These are phyloP conservation scores for Cynopterus brachyotis DNA, from an alignment of 2,113 vertebrate genomes.

Conservation along the genomic window DNA sequence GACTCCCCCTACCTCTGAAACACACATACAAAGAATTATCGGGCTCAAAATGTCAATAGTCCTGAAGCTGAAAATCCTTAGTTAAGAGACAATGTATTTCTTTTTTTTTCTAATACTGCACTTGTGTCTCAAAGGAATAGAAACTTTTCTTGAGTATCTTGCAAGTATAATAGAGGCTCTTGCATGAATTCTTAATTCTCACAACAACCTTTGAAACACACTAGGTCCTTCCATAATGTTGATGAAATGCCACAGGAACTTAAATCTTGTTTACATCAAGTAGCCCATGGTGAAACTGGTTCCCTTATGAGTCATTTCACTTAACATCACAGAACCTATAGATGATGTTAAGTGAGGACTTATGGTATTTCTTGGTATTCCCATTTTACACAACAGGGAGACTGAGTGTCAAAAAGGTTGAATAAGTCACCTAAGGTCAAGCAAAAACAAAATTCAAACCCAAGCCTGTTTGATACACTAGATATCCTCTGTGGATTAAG, in stretches of 20 bases:
- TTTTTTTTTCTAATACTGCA: background rate
- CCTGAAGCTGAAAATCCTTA: background rate
- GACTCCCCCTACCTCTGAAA: rapidly evolving
- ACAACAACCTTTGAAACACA: background rate
- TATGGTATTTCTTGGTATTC: background rate
- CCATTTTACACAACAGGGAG: background rate
- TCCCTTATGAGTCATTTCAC: background rate
- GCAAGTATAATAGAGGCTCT: background rate
- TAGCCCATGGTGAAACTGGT: background rate
- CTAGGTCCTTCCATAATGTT: background rate
- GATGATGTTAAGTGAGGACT: background rate
- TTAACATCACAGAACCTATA: background rate
- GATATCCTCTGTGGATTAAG: background rate
- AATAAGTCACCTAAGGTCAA: background rate
- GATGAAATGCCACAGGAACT: background rate
- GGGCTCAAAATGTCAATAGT: background rate
- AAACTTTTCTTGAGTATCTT: background rate
- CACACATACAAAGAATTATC: background rate
- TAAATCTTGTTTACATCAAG: background rate
- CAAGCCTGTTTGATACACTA: background rate
- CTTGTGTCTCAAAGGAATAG: background rate
- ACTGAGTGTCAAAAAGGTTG: background rate
- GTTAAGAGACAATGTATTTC: background rate
- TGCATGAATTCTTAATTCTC: background rate
- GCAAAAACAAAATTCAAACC: background rate